Conservation (phyloP, 2,888 invertebrate species). For the Scaptomyza cyrtandrae region DNA sequence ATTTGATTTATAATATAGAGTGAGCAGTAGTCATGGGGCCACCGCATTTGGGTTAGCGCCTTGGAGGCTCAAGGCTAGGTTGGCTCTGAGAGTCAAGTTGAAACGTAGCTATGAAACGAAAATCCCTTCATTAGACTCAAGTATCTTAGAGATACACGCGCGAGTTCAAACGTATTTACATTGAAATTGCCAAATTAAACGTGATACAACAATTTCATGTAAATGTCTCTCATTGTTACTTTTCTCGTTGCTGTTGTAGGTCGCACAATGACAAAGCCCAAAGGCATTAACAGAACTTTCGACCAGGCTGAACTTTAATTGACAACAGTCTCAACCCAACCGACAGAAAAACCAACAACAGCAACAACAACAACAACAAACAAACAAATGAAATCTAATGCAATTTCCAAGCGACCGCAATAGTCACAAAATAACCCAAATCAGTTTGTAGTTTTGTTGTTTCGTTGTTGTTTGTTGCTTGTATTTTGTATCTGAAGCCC, state of each 20-base stretch:
- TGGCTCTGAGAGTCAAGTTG: slow-evolving; percentile 53
- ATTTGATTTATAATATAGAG: slow-evolving; percentile 44
- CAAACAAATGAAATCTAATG: slow-evolving; percentile 33
- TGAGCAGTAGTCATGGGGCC: slow-evolving; percentile 19
- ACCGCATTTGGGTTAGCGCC: neutral
- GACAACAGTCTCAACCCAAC: slow-evolving; percentile 51
- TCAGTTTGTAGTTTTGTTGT: slow-evolving; percentile 58
- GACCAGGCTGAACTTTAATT: slow-evolving; percentile 60
- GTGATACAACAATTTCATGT: slow-evolving; percentile 83
- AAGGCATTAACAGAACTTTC: slow-evolving; percentile 66
- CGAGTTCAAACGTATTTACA: slow-evolving; percentile 67
- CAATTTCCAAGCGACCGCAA: slow-evolving; percentile 69
- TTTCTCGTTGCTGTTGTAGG: slow-evolving; percentile 17
- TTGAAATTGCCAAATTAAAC: slow-evolving; percentile 82
- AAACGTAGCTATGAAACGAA: slow-evolving; percentile 45
- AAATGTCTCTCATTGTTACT: slow-evolving; percentile 54
- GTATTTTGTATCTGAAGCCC: slow-evolving; percentile 16
- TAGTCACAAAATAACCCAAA: slow-evolving; percentile 65
- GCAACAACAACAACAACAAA: slow-evolving; percentile 4
- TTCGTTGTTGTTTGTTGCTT: slow-evolving; percentile 25
- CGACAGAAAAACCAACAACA: slow-evolving; percentile 11
- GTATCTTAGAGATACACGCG: slow-evolving; percentile 52
- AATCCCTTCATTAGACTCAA: slow-evolving; percentile 57
- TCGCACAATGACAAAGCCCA: slow-evolving; percentile 67
- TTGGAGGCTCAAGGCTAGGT: slow-evolving; percentile 43